These are phyloP conservation scores for Drosophila pachea DNA, from an alignment of 1,140 invertebrate genomes.

Conservation along the genomic window DNA sequence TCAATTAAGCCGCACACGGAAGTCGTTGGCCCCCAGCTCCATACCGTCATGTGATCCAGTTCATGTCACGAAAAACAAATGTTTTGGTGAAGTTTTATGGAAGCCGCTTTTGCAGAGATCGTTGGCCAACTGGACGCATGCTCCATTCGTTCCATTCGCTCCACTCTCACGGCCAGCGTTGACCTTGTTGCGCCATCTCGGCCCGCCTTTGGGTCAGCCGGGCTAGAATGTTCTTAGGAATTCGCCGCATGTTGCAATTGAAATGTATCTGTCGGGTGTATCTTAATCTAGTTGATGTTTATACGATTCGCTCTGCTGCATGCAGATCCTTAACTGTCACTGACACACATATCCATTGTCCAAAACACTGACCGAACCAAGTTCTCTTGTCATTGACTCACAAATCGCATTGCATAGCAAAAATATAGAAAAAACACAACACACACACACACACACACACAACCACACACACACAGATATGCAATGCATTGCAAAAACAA, in stretches of 20 bases:
- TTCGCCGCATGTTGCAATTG: constrained; percentile 17
- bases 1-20: constrained; percentile 33
- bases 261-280: constrained; percentile 14
- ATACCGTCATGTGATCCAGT: constrained; percentile 10
- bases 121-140: constrained; percentile 15
- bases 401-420: constrained; percentile 35
- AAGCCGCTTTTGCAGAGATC: constrained; percentile 52
- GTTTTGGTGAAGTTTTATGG: constrained; percentile 52
- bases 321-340: constrained; percentile 66
- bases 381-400: constrained; percentile 48
- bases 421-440: constrained; percentile 14
- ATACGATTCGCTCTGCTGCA: constrained; percentile 49
- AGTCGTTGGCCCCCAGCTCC: constrained; percentile 22
- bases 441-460: no score
- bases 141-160: constrained; percentile 1
- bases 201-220: constrained; percentile 26
- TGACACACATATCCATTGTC: constrained; percentile 72
- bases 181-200: constrained; percentile 66
- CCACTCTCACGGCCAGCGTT: constrained; percentile 64
- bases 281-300: constrained; percentile 15
- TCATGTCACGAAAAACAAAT: constrained; percentile 10
- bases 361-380: constrained; percentile 37
- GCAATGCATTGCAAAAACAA: constrained; percentile 10
- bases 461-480: no score
- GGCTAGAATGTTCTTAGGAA: constrained; percentile 17